These are phyloP conservation scores for Heliconius erato DNA, from an alignment of 2,888 invertebrate genomes.

Conservation along the genomic window DNA sequence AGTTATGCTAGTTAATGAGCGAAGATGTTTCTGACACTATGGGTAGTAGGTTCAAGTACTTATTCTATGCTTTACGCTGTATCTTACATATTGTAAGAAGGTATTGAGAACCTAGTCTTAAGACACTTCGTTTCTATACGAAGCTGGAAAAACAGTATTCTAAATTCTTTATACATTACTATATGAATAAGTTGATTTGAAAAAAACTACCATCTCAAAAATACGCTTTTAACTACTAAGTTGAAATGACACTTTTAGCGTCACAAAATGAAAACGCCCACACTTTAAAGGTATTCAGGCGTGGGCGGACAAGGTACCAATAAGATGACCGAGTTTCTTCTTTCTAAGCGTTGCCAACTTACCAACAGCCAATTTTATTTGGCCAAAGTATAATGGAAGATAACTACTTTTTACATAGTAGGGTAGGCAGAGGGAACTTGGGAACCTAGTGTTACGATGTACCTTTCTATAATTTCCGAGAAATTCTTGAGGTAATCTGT, in stretches of 20 bases:
- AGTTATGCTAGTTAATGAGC: not conserved
- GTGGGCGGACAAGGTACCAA: conserved; percentile 49
- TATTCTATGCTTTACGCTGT: not conserved
- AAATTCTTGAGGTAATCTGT: too few relatives aligned
- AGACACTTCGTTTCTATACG: not conserved
- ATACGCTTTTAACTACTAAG: conserved; percentile 26
- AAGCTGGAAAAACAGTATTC: not conserved
- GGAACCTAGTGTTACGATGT: too few relatives aligned
- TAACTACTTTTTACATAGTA: too few relatives aligned
- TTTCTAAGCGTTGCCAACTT: conserved; percentile 20
- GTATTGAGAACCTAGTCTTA: not conserved
- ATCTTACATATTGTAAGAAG: not conserved
- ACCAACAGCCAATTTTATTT: not conserved
- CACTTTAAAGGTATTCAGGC: conserved; percentile 43
- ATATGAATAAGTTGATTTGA: not conserved
- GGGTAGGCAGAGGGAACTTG: too few relatives aligned
- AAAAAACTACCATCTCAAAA: conserved; percentile 19
- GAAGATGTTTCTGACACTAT: not conserved
- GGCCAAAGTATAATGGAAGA: not conserved
- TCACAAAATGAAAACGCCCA: conserved; percentile 44
- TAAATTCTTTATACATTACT: not conserved
- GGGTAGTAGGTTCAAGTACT: not conserved
- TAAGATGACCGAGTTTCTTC: conserved; percentile 50
- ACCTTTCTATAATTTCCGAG: too few relatives aligned
- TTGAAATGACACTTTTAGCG: conserved; percentile 14